These are phyloP conservation scores for Pseudolaguvia tuberculata DNA, from an alignment of 2,113 vertebrate genomes.

Conservation along the genomic window DNA sequence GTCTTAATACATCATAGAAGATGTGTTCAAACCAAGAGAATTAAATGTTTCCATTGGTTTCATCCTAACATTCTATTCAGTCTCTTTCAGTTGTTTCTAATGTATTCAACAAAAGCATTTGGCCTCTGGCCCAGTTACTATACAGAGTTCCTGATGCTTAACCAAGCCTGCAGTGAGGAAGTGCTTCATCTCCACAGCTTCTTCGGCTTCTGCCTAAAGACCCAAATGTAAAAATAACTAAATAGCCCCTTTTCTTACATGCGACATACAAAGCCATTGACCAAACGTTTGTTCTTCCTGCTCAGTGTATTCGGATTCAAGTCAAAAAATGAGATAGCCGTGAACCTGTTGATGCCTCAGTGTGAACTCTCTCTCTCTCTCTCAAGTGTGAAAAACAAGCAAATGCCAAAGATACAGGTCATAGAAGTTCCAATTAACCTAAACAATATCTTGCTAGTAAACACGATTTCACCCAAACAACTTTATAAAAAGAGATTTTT, in stretches of 20 bases:
- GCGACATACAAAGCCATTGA: background rate
- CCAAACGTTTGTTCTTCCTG: background rate
- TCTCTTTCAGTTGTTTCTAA: background rate
- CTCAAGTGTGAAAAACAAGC: background rate
- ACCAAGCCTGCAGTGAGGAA: constrained; percentile 9
- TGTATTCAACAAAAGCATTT: constrained; percentile 11
- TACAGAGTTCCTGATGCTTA: constrained; percentile 21
- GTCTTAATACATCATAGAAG: background rate
- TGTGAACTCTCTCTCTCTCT: constrained; percentile 3
- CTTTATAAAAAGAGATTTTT: background rate
- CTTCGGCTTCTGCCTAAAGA: constrained; percentile 11
- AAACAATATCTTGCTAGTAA: constrained; percentile 5
- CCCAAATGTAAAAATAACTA: background rate
- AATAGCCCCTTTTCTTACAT: background rate
- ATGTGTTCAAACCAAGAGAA: background rate
- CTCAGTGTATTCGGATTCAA: background rate
- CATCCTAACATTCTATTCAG: background rate
- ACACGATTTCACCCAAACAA: background rate
- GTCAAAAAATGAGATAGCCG: background rate
- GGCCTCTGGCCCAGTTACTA: constrained; percentile 26
- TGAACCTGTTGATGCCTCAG: constrained; percentile 2
- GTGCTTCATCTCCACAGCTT: background rate
- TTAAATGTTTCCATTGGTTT: too few relatives aligned
- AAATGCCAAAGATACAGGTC: background rate
- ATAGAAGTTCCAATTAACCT: constrained; percentile 16